Evolutionary conservation across 2,888 invertebrate genomes (phyloP).

Genomic region (Spialia ferax): DNA sequence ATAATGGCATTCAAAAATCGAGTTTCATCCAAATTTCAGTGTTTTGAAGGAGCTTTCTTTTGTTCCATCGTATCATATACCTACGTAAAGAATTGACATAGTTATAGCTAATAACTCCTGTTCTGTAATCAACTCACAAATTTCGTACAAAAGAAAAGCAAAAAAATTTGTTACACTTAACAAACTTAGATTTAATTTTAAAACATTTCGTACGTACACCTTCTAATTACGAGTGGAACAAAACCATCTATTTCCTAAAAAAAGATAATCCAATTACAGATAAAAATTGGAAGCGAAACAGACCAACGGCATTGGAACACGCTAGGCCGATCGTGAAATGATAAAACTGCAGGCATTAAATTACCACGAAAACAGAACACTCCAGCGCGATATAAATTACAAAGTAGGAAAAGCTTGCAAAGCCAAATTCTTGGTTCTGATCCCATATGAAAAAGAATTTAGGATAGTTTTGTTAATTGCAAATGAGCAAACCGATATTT

Average conservation of each 20-base stretch:
- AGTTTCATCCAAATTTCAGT: no score
- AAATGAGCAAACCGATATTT: no score
- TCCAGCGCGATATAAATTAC: constrained; percentile 26
- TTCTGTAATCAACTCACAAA: no score
- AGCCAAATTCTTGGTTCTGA: background rate
- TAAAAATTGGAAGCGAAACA: constrained; percentile 30
- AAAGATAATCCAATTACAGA: constrained; percentile 19
- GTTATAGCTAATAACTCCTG: no score
- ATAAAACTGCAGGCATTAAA: constrained; percentile 40
- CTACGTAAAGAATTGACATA: no score
- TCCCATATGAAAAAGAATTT: background rate
- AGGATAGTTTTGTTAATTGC: no score
- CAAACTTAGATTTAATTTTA: no score
- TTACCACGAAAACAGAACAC: constrained; percentile 33
- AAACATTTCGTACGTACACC: background rate
- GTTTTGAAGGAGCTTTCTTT: no score
- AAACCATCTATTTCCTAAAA: background rate
- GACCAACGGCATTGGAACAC: constrained; percentile 24
- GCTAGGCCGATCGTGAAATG: constrained; percentile 41
- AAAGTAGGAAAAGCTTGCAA: constrained; percentile 19
- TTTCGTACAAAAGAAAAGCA: no score
- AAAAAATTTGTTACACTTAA: no score
- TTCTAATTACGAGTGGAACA: background rate
- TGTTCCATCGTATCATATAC: no score
- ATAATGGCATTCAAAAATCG: no score